Base-by-base conservation (phyloP, 2,113 vertebrate species). In the Leiothrix lutea region DNA sequence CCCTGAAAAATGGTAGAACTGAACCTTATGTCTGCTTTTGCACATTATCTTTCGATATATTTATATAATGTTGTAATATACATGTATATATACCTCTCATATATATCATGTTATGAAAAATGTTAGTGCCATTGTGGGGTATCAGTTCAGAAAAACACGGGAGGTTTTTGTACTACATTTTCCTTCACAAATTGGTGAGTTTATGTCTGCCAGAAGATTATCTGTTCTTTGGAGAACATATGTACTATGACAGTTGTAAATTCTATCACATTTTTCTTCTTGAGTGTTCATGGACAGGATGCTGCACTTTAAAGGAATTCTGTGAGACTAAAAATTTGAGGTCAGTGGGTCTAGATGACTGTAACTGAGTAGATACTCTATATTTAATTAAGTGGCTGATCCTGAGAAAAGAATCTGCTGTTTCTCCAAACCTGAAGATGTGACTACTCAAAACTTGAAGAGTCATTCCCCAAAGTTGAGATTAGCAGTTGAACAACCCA, bases 211-310 rank as follows among this genome's bases (percentile, higher is more conserved):
- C 90, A 95, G 54, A 91, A 96, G 44, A 90, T 92, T 94, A 95
- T 88, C 75, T 83, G 7, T 14, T 80, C 10, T 86, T 94, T 80
- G 67, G 61, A 92, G 47, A 92, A 81, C 64, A 91, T 86, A 88
- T 92, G 88, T 78, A 80, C 77, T 67, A 83, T 25, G 82, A 94
- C 75, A 96, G 82, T 71, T 84, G 56, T 64, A 94, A 96, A 92
- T 94, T 92, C 57, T 67, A 81, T 72, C 26, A 13, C 77, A 90
- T 94, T 96, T 96, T 95, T 96, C 92, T 95, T 88, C 72, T 65
- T 65, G 82, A 95, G 60, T 90, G 80, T 48, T 92, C 80, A 50
- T 0, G 51, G 71, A 90, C 24, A 80, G 33, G 62, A 94, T 65
- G 19, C 15, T 91, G 44, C 25, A 44, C 58, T 96, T 91, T 86